These are phyloP conservation scores for Myzus persicae DNA, from an alignment of 1,140 invertebrate species.

Conservation along the genomic window DNA sequence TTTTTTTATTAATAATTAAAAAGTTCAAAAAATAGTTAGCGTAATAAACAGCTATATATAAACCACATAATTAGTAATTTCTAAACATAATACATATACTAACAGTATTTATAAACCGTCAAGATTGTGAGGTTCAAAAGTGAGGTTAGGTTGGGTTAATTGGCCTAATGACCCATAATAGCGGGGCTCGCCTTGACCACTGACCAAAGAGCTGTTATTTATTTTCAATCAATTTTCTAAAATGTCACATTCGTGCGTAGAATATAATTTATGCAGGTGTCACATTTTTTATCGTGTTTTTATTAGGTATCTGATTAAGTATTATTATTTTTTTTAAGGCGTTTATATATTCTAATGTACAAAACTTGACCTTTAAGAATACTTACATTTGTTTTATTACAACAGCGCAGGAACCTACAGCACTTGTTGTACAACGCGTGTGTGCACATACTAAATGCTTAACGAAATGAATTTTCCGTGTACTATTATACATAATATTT, in stretches of 20 bases:
- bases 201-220: neutral
- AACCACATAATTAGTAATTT: neutral
- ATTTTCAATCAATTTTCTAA: neutral
- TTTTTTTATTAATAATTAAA: constrained; percentile 1
- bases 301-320: neutral
- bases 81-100: neutral
- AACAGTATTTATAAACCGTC: neutral
- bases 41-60: neutral
- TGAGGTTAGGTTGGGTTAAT: neutral
- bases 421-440: too few relatives aligned
- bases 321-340: neutral
- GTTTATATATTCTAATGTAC: neutral
- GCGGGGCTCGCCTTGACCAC: neutral
- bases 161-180: neutral
- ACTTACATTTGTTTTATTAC: neutral
- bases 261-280: neutral
- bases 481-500: too few relatives aligned
- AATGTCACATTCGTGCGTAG: neutral
- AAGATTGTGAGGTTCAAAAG: neutral
- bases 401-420: too few relatives aligned
- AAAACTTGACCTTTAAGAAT: neutral
- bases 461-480: too few relatives aligned
- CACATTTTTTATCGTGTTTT: too few relatives aligned
- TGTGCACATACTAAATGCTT: too few relatives aligned
- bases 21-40: neutral